Base-by-base conservation (phyloP, 2,797 vertebrate species). In the Sebastes kiyomatsui region DNA sequence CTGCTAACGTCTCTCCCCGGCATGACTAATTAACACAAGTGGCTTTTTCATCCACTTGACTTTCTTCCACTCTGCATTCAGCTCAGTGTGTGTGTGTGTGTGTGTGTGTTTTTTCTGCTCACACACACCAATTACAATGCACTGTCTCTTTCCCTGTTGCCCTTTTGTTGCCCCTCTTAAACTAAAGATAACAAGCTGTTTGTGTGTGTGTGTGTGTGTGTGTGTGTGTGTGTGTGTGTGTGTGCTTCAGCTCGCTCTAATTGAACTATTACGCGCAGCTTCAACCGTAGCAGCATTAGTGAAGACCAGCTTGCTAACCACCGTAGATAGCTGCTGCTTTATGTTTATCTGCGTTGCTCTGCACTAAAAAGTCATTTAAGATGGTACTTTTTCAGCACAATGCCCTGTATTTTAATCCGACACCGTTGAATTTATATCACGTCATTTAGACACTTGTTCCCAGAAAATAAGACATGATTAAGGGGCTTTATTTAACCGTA, bases 31-130 rank as follows among this genome's bases (percentile, higher is more conserved):
- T 85, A 80, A 54, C 60, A 83, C 70, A 23, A 84, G 71, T 70
- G 74, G 46, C 52, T 87, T 82, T 80, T 67, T 84, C 72, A 77
- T 75, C 75, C 72, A 76, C 83, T 84, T 81, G 75, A 81, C 83
- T 83, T 77, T 38, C 58, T 28, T 62, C 38, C 60, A 33, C 55
- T 64, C 32, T 28, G 49, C 18, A 59, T 75, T 86, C 49, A 80
- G 27, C 82, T 42, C 16, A 55, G 56, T 12, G 2, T 65, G 23
- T 64, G 49, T 73, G 32, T 62, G 66, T 68, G 25, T 72, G 10
- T 69, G 71, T 80, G 46, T 62, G 46, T 64, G 60, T 25, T 10
- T 64, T 72, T 72, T 56, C 20, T 23, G 55, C 49, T 70, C 72
- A 64, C 68, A 73, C 49, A 73, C 49, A 64, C 22, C 28, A 75